Base-by-base conservation (phyloP, 2,113 vertebrate genomes). In the Hemiscyllium ocellatum region DNA sequence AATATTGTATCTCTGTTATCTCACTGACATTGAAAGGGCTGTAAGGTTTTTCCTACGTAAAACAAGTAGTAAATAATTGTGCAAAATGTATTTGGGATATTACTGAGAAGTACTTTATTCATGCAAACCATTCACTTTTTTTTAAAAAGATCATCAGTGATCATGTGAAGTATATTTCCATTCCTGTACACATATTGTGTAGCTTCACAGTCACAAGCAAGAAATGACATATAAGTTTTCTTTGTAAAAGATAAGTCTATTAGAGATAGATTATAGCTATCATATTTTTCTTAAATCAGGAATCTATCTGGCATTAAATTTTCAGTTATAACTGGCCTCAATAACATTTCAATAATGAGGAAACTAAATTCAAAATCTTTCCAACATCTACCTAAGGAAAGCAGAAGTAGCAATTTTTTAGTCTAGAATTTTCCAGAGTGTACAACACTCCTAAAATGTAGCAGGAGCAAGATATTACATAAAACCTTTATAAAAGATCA, bases 351-450 rank as follows among this genome's bases (percentile, higher is more conserved):
- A 19, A 66, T 22, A 93, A 93, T 66, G 19, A 91, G 66, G 61
- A 65, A 93, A 66, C 33, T 37, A 66, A 93, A 91, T 66, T 91
- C 47, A 91, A 91, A 90, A 91, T 65, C 52, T 61, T 4, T 91
- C 3, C 22, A 65, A 93, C 65, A 66, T 66, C 17, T 93, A 65
- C n/a, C n/a, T 37, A 37, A 93, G 10, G 33, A 17, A 37, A 42
- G 8, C 8, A 66, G 7, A 66, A 66, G 66, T 37, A 66, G 20
- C 33, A 91, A 91, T 12, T 24, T 22, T 61, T 68, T 93, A 47
- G 20, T 93, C 17, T 93, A 93, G 37, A 37, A 66, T 93, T 68
- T 93, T 20, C 29, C 68, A 15, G 33, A 66, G 19, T 37, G 89
- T 42, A 66, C 89, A n/a, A 15, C 61, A 61, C 26, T 65, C 3